These are phyloP conservation scores for Masnerella sp. DNA, from an alignment of 2,888 invertebrate species.

Conservation along the genomic window DNA sequence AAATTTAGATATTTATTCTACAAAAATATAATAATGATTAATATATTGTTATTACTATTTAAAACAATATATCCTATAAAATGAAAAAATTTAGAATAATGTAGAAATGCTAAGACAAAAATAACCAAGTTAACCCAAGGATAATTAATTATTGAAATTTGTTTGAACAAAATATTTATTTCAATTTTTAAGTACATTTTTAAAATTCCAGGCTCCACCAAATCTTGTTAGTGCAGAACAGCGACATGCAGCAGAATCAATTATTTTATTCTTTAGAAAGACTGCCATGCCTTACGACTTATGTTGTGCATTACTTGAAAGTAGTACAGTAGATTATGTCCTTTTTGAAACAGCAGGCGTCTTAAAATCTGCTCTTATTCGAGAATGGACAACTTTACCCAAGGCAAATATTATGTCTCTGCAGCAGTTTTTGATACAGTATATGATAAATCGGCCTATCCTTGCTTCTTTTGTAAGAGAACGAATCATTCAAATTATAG, in stretches of 20 bases:
- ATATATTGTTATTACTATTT: no score
- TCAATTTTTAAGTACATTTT: no score
- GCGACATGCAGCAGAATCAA: slow-evolving; percentile 87
- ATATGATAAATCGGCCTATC: slow-evolving; percentile 83
- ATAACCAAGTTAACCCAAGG: no score
- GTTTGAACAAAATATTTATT: no score
- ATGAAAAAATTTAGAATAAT: no score
- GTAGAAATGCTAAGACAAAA: no score
- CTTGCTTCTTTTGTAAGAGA: slow-evolving; percentile 88
- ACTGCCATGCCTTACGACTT: slow-evolving; percentile 89
- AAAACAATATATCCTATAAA: no score
- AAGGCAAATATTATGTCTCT: slow-evolving; percentile 84
- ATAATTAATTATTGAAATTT: no score
- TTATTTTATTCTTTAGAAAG: slow-evolving; percentile 89
- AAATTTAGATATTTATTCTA: no score
- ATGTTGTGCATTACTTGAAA: slow-evolving; percentile 88
- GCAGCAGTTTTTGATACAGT: slow-evolving; percentile 88
- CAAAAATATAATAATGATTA: no score
- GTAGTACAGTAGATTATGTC: slow-evolving; percentile 86
- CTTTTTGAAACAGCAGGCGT: slow-evolving; percentile 92
- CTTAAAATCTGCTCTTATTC: slow-evolving; percentile 87
- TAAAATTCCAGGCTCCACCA: slow-evolving; percentile 85
- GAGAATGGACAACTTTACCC: slow-evolving; percentile 89
- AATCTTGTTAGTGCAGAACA: slow-evolving; percentile 87
- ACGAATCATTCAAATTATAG: slow-evolving; percentile 86